Percentiles rank a stretch among this genome's conserved stretches.
Conservation (phyloP, 2,888 invertebrate species). For the Atherix ibis region DNA sequence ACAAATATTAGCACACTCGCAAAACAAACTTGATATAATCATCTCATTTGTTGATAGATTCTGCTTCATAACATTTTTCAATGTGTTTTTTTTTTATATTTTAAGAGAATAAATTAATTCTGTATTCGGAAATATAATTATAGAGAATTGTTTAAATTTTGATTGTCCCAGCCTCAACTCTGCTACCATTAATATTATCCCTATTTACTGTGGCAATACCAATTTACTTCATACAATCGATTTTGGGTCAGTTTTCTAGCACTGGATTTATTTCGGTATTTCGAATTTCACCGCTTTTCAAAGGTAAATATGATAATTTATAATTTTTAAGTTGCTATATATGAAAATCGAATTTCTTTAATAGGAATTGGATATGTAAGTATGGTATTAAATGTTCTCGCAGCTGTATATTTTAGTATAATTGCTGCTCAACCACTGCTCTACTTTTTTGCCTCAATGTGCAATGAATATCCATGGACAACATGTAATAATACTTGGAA, state of each 20-base stretch:
- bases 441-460: conserved; percentile 58
- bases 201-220: conserved; percentile 38
- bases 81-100: too few relatives aligned
- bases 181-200: too few relatives aligned
- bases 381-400: conserved; percentile 61
- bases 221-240: conserved; percentile 71
- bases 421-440: conserved; percentile 71
- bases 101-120: too few relatives aligned
- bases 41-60: too few relatives aligned
- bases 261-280: conserved; percentile 69
- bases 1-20: too few relatives aligned
- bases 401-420: conserved; percentile 67
- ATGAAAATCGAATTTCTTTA: too few relatives aligned
- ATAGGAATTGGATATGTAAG: conserved; percentile 76
- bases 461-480: conserved; percentile 57
- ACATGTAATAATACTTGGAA: conserved; percentile 71
- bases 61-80: too few relatives aligned
- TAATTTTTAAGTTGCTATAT: too few relatives aligned
- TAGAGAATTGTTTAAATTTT: too few relatives aligned
- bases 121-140: too few relatives aligned
- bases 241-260: conserved; percentile 71
- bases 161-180: too few relatives aligned
- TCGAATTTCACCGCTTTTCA: conserved; percentile 67
- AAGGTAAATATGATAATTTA: conserved; percentile 43
- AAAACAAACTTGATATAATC: too few relatives aligned